Conservation (phyloP, 2,797 vertebrate genomes). For the Saxicola maurus region DNA sequence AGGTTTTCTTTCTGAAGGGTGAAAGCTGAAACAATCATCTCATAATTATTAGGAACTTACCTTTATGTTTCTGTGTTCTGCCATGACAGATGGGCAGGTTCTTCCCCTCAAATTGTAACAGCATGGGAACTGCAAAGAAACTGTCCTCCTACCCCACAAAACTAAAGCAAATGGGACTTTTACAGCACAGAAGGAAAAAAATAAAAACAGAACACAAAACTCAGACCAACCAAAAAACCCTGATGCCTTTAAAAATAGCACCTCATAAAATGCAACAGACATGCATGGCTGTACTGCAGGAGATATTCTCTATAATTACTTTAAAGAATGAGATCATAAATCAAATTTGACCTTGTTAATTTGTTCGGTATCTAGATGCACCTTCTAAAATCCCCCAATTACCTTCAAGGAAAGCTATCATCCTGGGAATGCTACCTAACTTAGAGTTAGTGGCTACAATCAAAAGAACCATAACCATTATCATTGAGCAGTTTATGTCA, state of each 20-base stretch:
- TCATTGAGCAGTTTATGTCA: neutral
- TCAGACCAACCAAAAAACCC: neutral
- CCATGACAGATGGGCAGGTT: neutral
- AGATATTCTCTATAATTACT: neutral
- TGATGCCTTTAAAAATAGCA: neutral
- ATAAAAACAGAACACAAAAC: neutral
- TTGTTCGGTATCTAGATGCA: neutral
- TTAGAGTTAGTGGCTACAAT: neutral
- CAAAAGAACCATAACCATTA: neutral
- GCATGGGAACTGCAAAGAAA: neutral
- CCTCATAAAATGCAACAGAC: neutral
- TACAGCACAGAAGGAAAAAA: neutral
- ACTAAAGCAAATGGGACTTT: neutral
- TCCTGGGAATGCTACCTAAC: neutral
- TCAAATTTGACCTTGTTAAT: neutral
- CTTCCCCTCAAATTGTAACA: neutral
- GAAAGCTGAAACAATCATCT: constrained; percentile 80
- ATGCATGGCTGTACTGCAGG: neutral
- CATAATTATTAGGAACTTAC: neutral
- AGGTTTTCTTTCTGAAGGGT: constrained; percentile 91
- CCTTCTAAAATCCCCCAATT: neutral
- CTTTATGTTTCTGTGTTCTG: neutral
- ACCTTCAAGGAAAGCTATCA: neutral
- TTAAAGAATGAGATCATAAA: neutral
- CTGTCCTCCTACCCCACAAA: neutral